phyloP scores from a whole-genome alignment of 2,888 invertebrate species.

The Leptopilina syphax region DNA sequence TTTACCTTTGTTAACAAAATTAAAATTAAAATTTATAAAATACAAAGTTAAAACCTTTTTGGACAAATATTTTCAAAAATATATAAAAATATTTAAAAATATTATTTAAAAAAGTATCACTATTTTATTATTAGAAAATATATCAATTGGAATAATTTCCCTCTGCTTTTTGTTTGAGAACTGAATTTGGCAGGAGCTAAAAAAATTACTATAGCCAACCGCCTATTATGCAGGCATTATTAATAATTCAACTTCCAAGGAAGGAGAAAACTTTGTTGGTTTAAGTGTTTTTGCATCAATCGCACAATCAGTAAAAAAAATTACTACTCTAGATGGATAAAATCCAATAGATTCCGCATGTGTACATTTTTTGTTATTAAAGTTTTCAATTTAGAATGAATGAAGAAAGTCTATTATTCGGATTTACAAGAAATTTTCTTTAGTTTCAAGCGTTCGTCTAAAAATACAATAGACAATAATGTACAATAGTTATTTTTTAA shows the following conservation, averaged over 20 bases:
- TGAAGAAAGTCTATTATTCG: too few species aligned
- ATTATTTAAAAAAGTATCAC: too few species aligned
- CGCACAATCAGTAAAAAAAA: not conserved
- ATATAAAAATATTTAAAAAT: too few species aligned
- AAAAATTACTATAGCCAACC: not conserved
- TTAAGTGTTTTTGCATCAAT: not conserved
- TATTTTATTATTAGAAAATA: too few species aligned
- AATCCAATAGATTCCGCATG: too few species aligned
- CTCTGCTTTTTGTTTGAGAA: not conserved
- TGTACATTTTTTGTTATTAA: too few species aligned
- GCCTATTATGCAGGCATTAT: not conserved
- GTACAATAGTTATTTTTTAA: not conserved
- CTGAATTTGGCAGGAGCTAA: not conserved
- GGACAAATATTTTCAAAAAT: too few species aligned
- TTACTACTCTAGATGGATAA: too few species aligned
- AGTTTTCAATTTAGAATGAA: too few species aligned
- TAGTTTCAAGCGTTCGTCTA: not conserved
- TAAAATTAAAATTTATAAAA: too few species aligned
- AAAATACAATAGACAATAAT: not conserved
- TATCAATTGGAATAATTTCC: not conserved
- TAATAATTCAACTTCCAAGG: not conserved
- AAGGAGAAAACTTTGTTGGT: conserved; percentile 2
- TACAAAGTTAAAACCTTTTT: too few species aligned
- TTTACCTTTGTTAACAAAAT: too few species aligned
- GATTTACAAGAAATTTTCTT: not conserved